Percentiles rank a stretch among this genome's conserved stretches.
Conservation (phyloP, 2,797 vertebrate species). For the Pterois miles region DNA sequence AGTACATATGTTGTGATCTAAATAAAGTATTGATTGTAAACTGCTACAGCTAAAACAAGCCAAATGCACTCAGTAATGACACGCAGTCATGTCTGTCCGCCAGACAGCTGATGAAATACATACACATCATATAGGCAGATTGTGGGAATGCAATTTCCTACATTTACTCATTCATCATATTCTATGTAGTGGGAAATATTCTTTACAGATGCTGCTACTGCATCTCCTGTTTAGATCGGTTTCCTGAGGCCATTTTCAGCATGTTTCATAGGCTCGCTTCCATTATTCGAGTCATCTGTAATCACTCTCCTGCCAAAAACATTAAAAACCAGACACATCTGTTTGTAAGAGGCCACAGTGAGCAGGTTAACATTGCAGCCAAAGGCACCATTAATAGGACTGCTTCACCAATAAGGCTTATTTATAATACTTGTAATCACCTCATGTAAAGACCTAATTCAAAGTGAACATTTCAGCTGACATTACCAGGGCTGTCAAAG, state of each 20-base stretch:
- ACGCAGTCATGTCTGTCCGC: background rate
- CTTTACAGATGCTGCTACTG: background rate
- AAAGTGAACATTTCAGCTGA: background rate
- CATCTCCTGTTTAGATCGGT: background rate
- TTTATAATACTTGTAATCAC: background rate
- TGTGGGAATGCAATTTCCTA: background rate
- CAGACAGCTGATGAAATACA: background rate
- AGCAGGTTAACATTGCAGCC: conserved; percentile 30
- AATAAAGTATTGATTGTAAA: conserved; percentile 63
- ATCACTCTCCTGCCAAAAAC: background rate
- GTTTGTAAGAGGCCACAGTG: background rate
- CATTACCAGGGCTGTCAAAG: background rate
- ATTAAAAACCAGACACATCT: background rate
- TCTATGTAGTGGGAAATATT: conserved; percentile 13
- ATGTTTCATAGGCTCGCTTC: background rate
- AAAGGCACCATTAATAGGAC: conserved; percentile 50
- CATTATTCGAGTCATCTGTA: background rate
- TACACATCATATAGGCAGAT: conserved; percentile 1
- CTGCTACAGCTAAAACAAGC: conserved; percentile 52
- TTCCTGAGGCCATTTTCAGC: background rate
- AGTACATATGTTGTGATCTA: conserved; percentile 33
- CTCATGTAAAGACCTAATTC: background rate
- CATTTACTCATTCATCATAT: background rate
- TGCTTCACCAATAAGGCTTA: conserved; percentile 24
- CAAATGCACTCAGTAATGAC: conserved; percentile 8